phyloP scores from a whole-genome alignment of 2,888 invertebrate genomes.

The Catotricha subobsoleta region DNA sequence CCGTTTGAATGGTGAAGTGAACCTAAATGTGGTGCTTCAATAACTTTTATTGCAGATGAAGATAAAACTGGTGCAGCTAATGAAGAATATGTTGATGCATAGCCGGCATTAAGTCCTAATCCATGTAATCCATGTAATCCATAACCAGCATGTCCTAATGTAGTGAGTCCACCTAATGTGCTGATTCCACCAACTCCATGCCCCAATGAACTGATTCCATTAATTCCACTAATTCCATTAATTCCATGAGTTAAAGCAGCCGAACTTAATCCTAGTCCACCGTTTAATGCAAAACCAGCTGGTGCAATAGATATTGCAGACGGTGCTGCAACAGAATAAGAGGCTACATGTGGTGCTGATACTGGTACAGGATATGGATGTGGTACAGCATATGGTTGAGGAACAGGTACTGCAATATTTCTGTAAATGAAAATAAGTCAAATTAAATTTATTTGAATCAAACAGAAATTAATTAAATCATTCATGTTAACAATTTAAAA shows the following conservation, averaged over 20 bases:
- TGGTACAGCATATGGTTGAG: slow-evolving; percentile 9
- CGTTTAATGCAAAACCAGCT: too few relatives aligned
- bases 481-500: too few relatives aligned
- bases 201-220: too few relatives aligned
- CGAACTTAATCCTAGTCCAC: background rate
- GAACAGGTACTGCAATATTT: slow-evolving; percentile 9
- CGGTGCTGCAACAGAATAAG: slow-evolving; percentile 8
- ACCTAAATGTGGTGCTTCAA: background rate
- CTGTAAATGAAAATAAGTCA: background rate
- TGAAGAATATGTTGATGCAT: background rate
- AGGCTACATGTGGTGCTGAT: slow-evolving; percentile 6
- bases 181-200: too few relatives aligned
- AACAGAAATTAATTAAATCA: too few relatives aligned
- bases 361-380: slow-evolving; percentile 10
- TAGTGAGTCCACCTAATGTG: too few relatives aligned
- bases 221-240: too few relatives aligned
- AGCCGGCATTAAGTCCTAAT: background rate
- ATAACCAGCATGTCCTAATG: background rate
- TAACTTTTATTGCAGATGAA: background rate
- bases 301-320: background rate
- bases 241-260: too few relatives aligned
- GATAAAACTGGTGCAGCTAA: background rate
- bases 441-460: too few relatives aligned
- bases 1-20: background rate
- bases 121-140: background rate